Conservation (phyloP, 2,113 vertebrate species). For the Microcebus lehilahytsara region DNA sequence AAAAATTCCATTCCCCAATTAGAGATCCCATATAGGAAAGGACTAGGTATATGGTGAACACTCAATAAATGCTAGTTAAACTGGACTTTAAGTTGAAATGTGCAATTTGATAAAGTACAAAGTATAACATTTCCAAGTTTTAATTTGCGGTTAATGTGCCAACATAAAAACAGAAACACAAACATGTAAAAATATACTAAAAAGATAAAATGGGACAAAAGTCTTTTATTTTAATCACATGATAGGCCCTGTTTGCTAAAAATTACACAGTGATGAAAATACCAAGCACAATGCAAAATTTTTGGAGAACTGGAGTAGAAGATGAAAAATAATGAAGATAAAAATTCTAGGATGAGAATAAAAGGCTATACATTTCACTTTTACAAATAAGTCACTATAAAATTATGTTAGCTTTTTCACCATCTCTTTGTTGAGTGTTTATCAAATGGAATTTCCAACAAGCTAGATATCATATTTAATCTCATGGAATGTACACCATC, state of each 20-base stretch:
- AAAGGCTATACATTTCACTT: neutral
- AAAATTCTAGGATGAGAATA: slow-evolving; percentile 11
- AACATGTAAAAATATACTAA: neutral
- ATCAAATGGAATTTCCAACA: neutral
- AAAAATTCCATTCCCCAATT: slow-evolving; percentile 2
- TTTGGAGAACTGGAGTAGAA: neutral
- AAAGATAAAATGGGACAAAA: neutral
- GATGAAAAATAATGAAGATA: neutral
- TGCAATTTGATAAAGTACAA: neutral
- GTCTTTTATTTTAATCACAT: neutral
- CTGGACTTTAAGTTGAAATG: neutral
- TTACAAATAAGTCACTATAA: slow-evolving; percentile 22
- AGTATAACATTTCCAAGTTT: neutral
- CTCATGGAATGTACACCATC: neutral
- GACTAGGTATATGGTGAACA: neutral
- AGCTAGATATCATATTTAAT: neutral
- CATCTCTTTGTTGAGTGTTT: neutral
- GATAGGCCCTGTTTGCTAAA: neutral
- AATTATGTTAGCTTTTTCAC: neutral
- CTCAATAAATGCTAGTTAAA: neutral
- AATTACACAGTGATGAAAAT: neutral
- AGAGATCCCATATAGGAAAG: neutral
- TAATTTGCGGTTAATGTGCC: neutral
- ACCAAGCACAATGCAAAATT: neutral
- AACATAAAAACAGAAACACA: neutral